Conservation (phyloP, 2,113 vertebrate species). For the Neolamprologus hecqui region DNA sequence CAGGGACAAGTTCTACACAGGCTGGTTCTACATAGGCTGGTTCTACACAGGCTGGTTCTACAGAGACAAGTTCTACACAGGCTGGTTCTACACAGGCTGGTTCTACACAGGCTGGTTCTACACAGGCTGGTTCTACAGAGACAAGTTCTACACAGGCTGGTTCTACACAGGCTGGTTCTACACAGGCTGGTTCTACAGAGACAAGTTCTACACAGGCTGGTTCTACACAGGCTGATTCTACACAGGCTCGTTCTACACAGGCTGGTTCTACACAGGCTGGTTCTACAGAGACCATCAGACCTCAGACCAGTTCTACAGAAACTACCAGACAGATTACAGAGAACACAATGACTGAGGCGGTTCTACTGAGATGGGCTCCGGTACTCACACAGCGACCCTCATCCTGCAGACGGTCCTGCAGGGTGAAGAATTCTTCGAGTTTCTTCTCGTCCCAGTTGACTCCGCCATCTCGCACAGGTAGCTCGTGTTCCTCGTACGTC, state of each 20-base stretch:
- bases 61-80: no score
- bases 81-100: background rate
- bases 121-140: no score
- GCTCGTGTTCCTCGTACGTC: background rate
- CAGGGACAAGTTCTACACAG: no score
- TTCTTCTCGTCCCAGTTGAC: background rate
- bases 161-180: background rate
- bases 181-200: no score
- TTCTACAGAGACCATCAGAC: background rate
- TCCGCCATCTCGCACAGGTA: background rate
- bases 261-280: background rate
- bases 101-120: no score
- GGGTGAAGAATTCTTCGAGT: background rate
- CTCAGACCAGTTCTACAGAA: background rate
- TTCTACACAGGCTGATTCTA: no score
- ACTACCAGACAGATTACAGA: background rate
- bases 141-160: no score
- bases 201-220: no score
- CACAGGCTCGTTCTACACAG: rapidly evolving
- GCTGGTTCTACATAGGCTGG: background rate
- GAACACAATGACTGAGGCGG: background rate
- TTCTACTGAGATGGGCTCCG: background rate
- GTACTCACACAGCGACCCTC: slow-evolving; percentile 25
- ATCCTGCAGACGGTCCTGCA: background rate
- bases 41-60: background rate